Percentiles rank a stretch among this genome's conserved stretches.
phyloP scores from a whole-genome alignment of 2,888 invertebrate genomes.

The Thecocarcelia acutangulata region DNA sequence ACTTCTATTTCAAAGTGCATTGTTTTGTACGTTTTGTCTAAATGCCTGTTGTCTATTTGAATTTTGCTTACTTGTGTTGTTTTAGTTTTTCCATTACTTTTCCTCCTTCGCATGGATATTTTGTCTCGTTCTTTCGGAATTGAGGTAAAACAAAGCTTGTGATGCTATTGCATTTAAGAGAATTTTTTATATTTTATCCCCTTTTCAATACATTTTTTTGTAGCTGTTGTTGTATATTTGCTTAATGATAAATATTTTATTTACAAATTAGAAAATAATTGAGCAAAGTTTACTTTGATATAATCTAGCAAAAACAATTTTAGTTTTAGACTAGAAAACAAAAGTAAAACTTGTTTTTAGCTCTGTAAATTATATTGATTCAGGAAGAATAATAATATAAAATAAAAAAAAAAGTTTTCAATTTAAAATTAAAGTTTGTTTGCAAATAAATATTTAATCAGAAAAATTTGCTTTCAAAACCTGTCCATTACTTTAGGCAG shows the following conservation, averaged over 20 bases:
- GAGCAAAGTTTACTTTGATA: conserved; percentile 45
- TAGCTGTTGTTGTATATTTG: not conserved
- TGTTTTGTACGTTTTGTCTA: conserved; percentile 10
- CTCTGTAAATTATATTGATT: no score
- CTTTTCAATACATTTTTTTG: not conserved
- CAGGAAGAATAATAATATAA: no score
- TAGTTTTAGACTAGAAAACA: not conserved
- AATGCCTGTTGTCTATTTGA: conserved; percentile 16
- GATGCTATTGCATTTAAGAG: not conserved
- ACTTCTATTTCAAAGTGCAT: conserved; percentile 14
- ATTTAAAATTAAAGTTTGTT: no score
- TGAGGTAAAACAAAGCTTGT: not conserved
- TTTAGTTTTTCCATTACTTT: no score
- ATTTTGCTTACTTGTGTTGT: not conserved
- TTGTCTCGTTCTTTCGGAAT: not conserved
- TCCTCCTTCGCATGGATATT: no score
- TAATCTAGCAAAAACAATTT: conserved; percentile 15
- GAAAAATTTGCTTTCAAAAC: no score
- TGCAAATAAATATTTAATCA: no score
- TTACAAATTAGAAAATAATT: conserved; percentile 57
- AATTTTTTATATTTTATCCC: not conserved
- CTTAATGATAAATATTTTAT: conserved; percentile 48
- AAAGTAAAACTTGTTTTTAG: no score
- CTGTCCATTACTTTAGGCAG: no score
- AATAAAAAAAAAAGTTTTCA: no score